Percentiles rank a stretch among this genome's conserved stretches.
These are phyloP conservation scores for Periparus ater DNA, from an alignment of 2,797 vertebrate species.

Conservation along the genomic window DNA sequence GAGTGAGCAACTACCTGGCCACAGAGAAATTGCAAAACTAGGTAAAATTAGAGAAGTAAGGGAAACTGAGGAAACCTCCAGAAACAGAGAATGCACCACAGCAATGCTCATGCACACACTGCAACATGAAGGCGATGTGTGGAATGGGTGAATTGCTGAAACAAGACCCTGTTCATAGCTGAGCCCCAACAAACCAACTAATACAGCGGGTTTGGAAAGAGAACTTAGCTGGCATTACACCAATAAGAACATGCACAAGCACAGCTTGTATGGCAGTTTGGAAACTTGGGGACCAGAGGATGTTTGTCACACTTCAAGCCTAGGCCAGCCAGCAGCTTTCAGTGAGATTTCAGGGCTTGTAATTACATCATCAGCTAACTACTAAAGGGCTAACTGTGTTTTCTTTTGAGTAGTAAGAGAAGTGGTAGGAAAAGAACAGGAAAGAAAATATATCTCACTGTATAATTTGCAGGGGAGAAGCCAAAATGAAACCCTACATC, in stretches of 20 bases:
- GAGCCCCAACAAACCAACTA: not conserved
- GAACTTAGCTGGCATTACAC: not conserved
- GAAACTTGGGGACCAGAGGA: not conserved
- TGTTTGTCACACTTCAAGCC: not conserved
- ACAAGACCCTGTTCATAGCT: fast-evolving
- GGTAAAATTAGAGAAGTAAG: not conserved
- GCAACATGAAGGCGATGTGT: not conserved
- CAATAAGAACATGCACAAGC: not conserved
- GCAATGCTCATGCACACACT: fast-evolving
- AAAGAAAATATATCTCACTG: not conserved
- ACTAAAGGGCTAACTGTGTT: not conserved
- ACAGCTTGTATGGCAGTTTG: not conserved
- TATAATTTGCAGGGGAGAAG: not conserved
- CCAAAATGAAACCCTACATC: not conserved
- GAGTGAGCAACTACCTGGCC: not conserved
- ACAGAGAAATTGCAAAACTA: not conserved
- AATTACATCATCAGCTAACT: not conserved
- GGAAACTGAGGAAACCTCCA: not conserved
- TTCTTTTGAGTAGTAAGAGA: not conserved
- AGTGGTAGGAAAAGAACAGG: not conserved
- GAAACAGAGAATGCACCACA: not conserved
- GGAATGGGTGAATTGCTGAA: not conserved
- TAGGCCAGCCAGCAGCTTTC: not conserved
- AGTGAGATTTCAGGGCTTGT: not conserved
- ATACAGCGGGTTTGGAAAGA: not conserved